Evolutionary conservation across 2,888 invertebrate species (phyloP).

Genomic region (Drosophila kuntzei): DNA sequence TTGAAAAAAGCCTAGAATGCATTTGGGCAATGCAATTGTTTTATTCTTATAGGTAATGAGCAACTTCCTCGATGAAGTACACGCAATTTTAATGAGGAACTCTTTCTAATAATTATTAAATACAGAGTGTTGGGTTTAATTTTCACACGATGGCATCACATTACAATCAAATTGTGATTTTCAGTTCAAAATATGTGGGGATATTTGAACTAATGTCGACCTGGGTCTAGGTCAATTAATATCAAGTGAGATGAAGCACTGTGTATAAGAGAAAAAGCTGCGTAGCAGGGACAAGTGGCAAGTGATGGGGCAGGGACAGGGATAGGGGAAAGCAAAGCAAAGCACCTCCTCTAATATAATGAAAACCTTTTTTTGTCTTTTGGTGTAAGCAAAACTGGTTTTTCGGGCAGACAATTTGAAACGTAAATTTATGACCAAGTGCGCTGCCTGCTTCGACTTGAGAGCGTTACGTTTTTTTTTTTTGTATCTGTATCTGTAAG

Average conservation of each 20-base stretch:
- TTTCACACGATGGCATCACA: constrained; percentile 42
- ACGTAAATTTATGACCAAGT: constrained; percentile 80
- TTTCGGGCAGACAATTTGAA: constrained; percentile 70
- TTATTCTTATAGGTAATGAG: constrained; percentile 26
- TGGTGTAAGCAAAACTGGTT: constrained; percentile 65
- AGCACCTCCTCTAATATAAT: constrained; percentile 54
- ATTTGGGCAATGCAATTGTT: constrained; percentile 2
- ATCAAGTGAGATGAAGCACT: constrained; percentile 19
- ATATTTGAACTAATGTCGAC: constrained; percentile 10
- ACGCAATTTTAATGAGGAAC: constrained; percentile 25
- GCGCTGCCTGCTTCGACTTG: constrained; percentile 39
- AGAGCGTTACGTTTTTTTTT: constrained; percentile 54
- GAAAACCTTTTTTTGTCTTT: constrained; percentile 73
- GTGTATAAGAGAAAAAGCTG: constrained; percentile 46
- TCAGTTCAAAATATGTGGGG: neutral
- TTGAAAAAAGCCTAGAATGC: neutral
- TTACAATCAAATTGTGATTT: constrained; percentile 32
- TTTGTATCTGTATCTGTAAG: constrained; percentile 73
- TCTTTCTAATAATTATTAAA: constrained; percentile 39
- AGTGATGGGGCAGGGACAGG: neutral
- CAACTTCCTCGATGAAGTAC: constrained; percentile 28
- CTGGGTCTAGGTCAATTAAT: constrained; percentile 45
- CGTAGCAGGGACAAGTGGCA: constrained; percentile 21
- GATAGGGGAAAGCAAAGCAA: constrained; percentile 15
- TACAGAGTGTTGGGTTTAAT: constrained; percentile 15